Evolutionary conservation across 2,888 invertebrate species (phyloP), one percentile per base, ranked within the genome.

Genomic region (Megastigmus dorsalis): DNA sequence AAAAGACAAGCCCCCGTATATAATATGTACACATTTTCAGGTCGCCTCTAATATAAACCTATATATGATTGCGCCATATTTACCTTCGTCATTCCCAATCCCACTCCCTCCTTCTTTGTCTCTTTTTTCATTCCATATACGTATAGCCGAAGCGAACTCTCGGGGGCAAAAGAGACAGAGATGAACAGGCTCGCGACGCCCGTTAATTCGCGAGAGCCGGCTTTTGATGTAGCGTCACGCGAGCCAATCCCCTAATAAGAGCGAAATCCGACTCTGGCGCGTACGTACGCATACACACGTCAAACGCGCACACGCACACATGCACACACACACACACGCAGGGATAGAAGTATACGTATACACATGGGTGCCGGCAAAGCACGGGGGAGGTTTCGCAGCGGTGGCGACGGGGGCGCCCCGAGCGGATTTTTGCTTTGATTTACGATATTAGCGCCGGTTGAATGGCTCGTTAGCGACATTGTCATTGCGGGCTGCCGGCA

Each of bases 391-490:
- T n/a, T n/a, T n/a, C n/a, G n/a, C n/a, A n/a, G 74, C 74, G 70
- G 74, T 68, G 30, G 74, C 72, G 63, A n/a, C n/a, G n/a, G n/a
- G n/a, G n/a, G n/a, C n/a, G 20, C 68, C 55, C 62, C 60, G 33
- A 20, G 59, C 45, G 45, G 78, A 80, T 80, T 81, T 81, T 80
- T 78, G 76, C 78, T 77, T 79, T 79, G 79, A 80, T 81, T 80
- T 81, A 81, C 79, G 80, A 79, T 80, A 80, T 80, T 80, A 79
- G 78, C 76, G 76, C 74, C 67, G 70, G 72, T 77, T 80, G 82
- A 84, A 84, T 84, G 82, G 82, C 83, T 84, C 83, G 84, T 84
- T 84, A 84, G 82, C 81, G 81, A 82, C 82, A 84, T 84, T 84
- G 83, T 84, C 83, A 81, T 82, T 81, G 81, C 54, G 60, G n/a